Evolutionary conservation across 2,113 vertebrate genomes (phyloP), one percentile per base, ranked within the genome.

Genomic region (Aphyosemion australe): DNA sequence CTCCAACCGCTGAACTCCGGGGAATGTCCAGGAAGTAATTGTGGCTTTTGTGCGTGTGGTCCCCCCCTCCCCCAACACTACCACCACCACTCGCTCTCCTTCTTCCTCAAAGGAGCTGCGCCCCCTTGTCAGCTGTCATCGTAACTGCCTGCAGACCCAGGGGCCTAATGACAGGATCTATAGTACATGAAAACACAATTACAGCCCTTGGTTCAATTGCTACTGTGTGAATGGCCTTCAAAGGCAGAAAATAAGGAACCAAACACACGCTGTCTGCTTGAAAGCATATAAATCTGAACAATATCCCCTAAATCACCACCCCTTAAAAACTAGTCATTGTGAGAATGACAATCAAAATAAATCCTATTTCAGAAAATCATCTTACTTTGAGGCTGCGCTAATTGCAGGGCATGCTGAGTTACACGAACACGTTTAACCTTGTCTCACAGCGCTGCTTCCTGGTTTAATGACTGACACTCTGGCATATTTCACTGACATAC

Each of bases 111-210:
- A 87, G 84, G 83, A 83, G 74, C 82, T 58, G 63, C 65, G 16
- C 84, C 86, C 79, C 74, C 87, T 90, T 89, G 88, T 91, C 90
- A 89, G 88, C 88, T 91, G 88, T 87, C 90, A 91, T 88, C 86
- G 78, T 84, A 87, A 89, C 86, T 88, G 88, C 74, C 84, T 76
- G 52, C 68, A 81, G 84, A 84, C 88, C 84, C 78, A 80, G 77
- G 84, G 82, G 83, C 78, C 77, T 89, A 89, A 90, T 91, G 88
- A 88, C 84, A 88, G 84, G 84, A 90, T 88, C 86, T 86, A 91
- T 89, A 90, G 80, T 87, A 88, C 88, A 91, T 90, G 87, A 89
- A 91, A 91, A 90, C 87, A 90, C 86, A 89, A 90, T 91, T 87
- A 90, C 79, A 90, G 83, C 77, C 74, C 77, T 85, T 76, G 76